Percentiles rank a stretch among this genome's conserved stretches.
These are phyloP conservation scores for Drosophila kuntzei DNA, from an alignment of 2,888 invertebrate species.

Conservation along the genomic window DNA sequence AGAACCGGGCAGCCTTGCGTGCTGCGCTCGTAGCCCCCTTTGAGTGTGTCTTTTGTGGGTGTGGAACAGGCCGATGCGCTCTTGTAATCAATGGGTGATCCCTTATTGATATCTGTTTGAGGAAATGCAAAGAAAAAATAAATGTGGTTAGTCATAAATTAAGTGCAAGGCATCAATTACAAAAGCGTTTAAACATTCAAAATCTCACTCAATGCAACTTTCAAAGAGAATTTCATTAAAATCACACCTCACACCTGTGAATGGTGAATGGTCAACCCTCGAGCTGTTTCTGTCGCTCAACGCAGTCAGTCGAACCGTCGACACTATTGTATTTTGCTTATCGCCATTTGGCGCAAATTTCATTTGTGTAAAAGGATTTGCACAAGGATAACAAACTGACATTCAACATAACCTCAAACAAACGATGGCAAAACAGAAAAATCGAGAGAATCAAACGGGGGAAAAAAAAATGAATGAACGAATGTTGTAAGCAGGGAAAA, in stretches of 20 bases:
- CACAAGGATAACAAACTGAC: constrained; percentile 83
- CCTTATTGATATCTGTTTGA: constrained; percentile 93
- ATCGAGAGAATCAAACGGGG: constrained; percentile 30
- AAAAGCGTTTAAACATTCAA: constrained; percentile 36
- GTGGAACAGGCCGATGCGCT: constrained; percentile 94
- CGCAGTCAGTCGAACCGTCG: constrained; percentile 11
- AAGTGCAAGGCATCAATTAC: constrained; percentile 50
- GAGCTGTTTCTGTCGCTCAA: constrained; percentile 9
- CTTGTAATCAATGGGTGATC: constrained; percentile 95
- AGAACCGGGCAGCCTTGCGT: constrained; percentile 89
- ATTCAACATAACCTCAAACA: constrained; percentile 83
- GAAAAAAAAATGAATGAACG: constrained; percentile 13
- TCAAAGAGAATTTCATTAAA: constrained; percentile 42
- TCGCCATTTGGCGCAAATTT: constrained; percentile 79
- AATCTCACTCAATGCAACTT: constrained; percentile 8
- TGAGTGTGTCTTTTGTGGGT: constrained; percentile 91
- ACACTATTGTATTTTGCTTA: constrained; percentile 75
- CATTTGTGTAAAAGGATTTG: constrained; percentile 84
- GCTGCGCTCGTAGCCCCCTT: constrained; percentile 87
- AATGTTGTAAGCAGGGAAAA: constrained; percentile 65
- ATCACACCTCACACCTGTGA: constrained; percentile 50
- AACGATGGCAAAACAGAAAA: constrained; percentile 56
- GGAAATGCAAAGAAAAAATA: background rate
- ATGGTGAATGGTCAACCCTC: constrained; percentile 8
- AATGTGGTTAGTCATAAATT: constrained; percentile 34